These are phyloP conservation scores for Luidia sarsii DNA, from an alignment of 53 echinoderm and acorn worm genomes.

Conservation along the genomic window DNA sequence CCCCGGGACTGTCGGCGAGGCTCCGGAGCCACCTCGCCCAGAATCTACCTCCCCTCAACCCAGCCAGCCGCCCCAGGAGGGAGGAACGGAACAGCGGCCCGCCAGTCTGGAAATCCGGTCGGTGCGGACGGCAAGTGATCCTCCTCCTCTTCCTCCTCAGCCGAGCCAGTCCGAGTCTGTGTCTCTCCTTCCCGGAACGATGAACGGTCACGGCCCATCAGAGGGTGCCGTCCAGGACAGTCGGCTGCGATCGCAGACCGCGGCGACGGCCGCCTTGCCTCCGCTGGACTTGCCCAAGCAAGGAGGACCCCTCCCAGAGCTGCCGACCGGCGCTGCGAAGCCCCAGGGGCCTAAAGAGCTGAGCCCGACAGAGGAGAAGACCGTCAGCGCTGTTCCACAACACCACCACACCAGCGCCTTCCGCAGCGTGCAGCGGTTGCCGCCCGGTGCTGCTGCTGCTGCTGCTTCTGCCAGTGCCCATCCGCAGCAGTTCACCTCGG, in stretches of 20 bases:
- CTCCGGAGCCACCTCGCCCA: background rate
- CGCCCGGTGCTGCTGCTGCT: too few species aligned
- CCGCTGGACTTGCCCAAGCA: conserved; percentile 24
- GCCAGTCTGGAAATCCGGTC: background rate
- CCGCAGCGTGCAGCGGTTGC: conserved; percentile 66
- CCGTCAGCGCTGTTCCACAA: background rate
- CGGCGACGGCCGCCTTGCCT: background rate
- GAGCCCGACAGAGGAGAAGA: conserved; percentile 41
- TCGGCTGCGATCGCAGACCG: background rate
- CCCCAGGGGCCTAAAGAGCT: conserved; percentile 52
- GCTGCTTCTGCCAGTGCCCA: too few species aligned
- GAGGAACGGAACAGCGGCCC: background rate
- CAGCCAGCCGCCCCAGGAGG: background rate
- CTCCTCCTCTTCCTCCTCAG: background rate
- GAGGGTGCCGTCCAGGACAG: background rate
- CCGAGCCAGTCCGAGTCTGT: too few species aligned
- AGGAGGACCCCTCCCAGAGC: background rate
- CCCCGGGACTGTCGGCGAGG: background rate
- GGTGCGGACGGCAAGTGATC: background rate
- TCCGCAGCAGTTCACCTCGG: conserved; percentile 44
- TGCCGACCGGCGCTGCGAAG: background rate
- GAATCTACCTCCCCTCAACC: background rate
- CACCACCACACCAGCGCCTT: conserved; percentile 87
- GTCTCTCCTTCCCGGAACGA: too few species aligned
- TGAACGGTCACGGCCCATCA: background rate